Percentiles rank a stretch among this genome's conserved stretches.
These are phyloP conservation scores for Geophilus truncorum DNA, from an alignment of 2,888 invertebrate genomes.

Conservation along the genomic window DNA sequence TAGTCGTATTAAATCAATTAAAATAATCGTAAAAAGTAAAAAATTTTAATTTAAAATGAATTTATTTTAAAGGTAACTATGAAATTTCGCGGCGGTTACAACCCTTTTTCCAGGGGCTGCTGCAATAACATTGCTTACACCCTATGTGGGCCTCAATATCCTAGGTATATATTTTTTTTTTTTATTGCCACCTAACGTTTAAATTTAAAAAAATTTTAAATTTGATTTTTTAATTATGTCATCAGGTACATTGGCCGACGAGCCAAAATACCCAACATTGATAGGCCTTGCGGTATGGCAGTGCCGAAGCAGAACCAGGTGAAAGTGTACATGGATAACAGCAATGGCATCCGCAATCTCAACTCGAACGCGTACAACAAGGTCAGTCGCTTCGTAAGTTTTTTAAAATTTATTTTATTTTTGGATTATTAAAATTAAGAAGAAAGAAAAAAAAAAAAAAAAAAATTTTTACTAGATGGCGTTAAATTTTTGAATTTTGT, in stretches of 20 bases:
- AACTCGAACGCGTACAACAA: conserved; percentile 86
- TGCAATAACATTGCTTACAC: conserved; percentile 92
- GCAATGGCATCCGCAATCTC: conserved; percentile 71
- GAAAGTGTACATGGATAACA: conserved; percentile 87
- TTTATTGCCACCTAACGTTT: too few relatives aligned
- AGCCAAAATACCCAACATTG: conserved; percentile 22
- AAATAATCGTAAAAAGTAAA: neutral
- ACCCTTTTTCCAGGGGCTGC: conserved; percentile 95
- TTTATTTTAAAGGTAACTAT: conserved; percentile 69
- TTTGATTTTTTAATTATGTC: neutral
- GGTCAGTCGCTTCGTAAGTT: conserved; percentile 58
- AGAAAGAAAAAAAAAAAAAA: too few relatives aligned
- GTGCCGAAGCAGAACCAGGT: conserved; percentile 77
- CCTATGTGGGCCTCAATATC: conserved; percentile 94
- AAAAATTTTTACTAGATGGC: too few relatives aligned
- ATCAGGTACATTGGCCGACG: conserved; percentile 33
- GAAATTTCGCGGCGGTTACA: conserved; percentile 97
- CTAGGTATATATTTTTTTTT: conserved; percentile 62
- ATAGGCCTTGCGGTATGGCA: conserved; percentile 43
- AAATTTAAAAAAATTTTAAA: neutral
- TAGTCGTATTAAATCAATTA: conserved; percentile 40
- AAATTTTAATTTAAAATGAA: neutral
- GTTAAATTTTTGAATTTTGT: too few relatives aligned
- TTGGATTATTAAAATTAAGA: neutral
- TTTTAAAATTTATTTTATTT: neutral